Percentiles rank a stretch among this genome's conserved stretches.
These are phyloP conservation scores for Caloenas nicobarica DNA, from an alignment of 2,113 vertebrate species.

Conservation along the genomic window DNA sequence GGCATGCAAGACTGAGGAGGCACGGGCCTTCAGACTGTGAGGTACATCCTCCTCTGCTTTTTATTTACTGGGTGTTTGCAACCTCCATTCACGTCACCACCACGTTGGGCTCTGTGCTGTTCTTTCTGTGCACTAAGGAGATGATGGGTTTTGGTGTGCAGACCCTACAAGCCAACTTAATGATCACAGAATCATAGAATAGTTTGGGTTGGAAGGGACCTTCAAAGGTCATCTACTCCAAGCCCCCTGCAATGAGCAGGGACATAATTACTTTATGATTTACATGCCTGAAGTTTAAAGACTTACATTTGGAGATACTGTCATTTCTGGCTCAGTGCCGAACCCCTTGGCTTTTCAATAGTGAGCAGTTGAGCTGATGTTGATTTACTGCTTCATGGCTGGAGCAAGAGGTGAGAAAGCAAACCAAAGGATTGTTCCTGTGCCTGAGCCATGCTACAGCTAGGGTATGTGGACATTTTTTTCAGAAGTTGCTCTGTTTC, in stretches of 20 bases:
- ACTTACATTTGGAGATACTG: background rate
- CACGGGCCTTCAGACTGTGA: background rate
- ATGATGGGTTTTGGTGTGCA: background rate
- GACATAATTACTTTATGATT: background rate
- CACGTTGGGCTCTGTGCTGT: background rate
- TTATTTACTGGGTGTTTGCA: background rate
- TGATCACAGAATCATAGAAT: too few species aligned
- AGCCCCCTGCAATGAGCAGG: too few species aligned
- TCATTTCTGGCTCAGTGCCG: background rate
- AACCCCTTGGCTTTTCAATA: background rate
- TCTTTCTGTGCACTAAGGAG: background rate
- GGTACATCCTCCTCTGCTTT: background rate
- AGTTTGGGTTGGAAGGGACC: too few species aligned
- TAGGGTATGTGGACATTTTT: background rate
- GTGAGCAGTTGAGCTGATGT: background rate
- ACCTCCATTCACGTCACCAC: background rate
- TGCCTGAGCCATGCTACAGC: background rate
- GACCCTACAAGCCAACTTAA: background rate
- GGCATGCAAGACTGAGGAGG: background rate
- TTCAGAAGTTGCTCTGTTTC: background rate
- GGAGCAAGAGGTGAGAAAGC: background rate
- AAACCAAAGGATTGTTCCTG: background rate
- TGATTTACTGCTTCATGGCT: background rate
- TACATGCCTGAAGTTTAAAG: background rate
- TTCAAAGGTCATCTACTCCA: too few species aligned